Conservation (phyloP, 2,888 invertebrate species). For the Trachelus stipa region DNA sequence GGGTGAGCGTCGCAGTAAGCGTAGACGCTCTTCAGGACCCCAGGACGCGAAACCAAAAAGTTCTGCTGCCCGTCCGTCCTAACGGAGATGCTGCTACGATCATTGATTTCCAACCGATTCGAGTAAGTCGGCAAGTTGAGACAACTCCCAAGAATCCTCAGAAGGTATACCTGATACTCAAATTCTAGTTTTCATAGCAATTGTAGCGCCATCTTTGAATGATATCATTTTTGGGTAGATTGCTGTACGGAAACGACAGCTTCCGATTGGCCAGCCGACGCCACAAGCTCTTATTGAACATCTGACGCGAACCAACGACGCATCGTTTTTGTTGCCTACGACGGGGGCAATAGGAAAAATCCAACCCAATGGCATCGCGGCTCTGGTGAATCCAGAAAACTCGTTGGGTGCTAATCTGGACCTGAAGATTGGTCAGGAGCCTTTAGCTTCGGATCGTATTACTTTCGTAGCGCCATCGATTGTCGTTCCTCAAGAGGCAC, state of each 20-base stretch:
- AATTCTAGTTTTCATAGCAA: neutral
- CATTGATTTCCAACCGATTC: neutral
- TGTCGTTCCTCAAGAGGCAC: neutral
- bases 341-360: neutral
- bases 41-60: constrained; percentile 35
- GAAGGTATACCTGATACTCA: neutral
- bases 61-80: neutral
- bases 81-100: neutral
- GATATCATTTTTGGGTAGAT: neutral
- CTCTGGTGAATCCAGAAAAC: neutral
- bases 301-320: neutral
- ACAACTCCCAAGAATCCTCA: neutral
- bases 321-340: neutral
- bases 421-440: neutral
- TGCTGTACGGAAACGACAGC: neutral
- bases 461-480: constrained; percentile 25
- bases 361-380: neutral
- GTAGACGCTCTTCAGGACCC: constrained; percentile 34
- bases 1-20: neutral
- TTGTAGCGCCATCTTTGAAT: neutral
- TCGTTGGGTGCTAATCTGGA: neutral
- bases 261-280: neutral
- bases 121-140: neutral
- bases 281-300: neutral
- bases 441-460: constrained; percentile 11